A percentile compares a stretch with the other conserved stretches of the same genome.
These are phyloP conservation scores for Spea hammondii DNA, from an alignment of 2,797 vertebrate genomes.

Conservation along the genomic window DNA sequence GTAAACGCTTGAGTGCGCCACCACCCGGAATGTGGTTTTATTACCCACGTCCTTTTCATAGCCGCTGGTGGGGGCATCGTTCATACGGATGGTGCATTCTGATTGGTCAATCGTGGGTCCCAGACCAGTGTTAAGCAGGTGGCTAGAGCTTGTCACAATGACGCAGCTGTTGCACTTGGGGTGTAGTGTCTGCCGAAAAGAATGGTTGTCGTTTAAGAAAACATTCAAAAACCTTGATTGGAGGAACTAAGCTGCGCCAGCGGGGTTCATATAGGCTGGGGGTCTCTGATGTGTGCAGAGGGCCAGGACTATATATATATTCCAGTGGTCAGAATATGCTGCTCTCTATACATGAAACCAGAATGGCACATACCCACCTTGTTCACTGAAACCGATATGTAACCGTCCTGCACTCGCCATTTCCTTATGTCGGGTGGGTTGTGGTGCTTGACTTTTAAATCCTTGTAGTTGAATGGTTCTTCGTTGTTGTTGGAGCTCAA, in stretches of 20 bases:
- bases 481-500: slow-evolving; percentile 79
- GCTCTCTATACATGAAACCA: too few relatives aligned
- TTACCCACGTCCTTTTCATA: slow-evolving; percentile 84
- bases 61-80: slow-evolving; percentile 85
- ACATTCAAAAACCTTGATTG: not conserved
- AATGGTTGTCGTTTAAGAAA: not conserved
- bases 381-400: slow-evolving; percentile 80
- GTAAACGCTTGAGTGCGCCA: slow-evolving; percentile 94
- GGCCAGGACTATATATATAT: too few relatives aligned
- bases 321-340: not conserved
- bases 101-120: slow-evolving; percentile 79
- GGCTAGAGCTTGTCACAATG: slow-evolving; percentile 93
- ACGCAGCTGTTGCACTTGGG: slow-evolving; percentile 82
- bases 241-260: too few relatives aligned
- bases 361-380: slow-evolving; percentile 75
- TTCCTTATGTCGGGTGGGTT: slow-evolving; percentile 78
- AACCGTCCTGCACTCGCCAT: slow-evolving; percentile 80
- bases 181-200: slow-evolving; percentile 75
- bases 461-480: slow-evolving; percentile 68
- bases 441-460: slow-evolving; percentile 61
- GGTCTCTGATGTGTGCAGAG: too few relatives aligned
- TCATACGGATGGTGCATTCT: slow-evolving; percentile 95
- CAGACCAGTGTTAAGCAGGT: slow-evolving; percentile 80
- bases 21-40: slow-evolving; percentile 86
- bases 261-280: too few relatives aligned